These are phyloP conservation scores for Netelia virgata DNA, from an alignment of 2,888 invertebrate genomes.

Conservation along the genomic window DNA sequence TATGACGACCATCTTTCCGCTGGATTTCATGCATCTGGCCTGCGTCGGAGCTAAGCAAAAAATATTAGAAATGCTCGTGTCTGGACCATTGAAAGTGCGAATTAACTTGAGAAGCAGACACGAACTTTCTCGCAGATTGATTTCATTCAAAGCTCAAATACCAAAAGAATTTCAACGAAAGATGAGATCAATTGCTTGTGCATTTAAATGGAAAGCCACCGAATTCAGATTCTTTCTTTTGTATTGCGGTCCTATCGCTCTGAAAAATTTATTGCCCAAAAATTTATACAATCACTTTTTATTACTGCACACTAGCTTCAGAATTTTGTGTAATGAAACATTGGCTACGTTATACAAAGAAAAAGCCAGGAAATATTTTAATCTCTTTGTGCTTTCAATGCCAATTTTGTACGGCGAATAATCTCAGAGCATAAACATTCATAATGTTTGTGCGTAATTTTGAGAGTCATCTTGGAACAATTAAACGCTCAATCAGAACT, in stretches of 20 bases:
- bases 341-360: slow-evolving; percentile 7
- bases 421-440: slow-evolving; percentile 39
- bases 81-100: slow-evolving; percentile 31
- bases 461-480: slow-evolving; percentile 46
- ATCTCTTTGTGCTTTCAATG: slow-evolving; percentile 11
- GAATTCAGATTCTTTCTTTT: slow-evolving; percentile 26
- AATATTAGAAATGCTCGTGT: slow-evolving; percentile 18
- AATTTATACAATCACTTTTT: slow-evolving; percentile 34
- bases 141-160: slow-evolving; percentile 29
- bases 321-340: slow-evolving; percentile 35
- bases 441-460: slow-evolving; percentile 31
- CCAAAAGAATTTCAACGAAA: slow-evolving; percentile 25
- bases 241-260: slow-evolving; percentile 8
- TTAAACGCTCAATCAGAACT: slow-evolving; percentile 27
- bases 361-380: slow-evolving; percentile 31
- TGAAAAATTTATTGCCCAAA: background rate
- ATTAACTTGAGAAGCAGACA: slow-evolving; percentile 7
- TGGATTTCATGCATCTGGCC: slow-evolving; percentile 53
- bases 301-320: slow-evolving; percentile 27
- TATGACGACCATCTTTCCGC: slow-evolving; percentile 30
- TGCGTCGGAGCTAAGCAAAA: slow-evolving; percentile 41
- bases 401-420: slow-evolving; percentile 31
- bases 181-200: background rate
- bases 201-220: slow-evolving; percentile 18
- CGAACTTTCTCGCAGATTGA: slow-evolving; percentile 1